phyloP scores from a whole-genome alignment of 37 sponge, comb jelly and placozoan species.

The Petrosia ficiformis region DNA sequence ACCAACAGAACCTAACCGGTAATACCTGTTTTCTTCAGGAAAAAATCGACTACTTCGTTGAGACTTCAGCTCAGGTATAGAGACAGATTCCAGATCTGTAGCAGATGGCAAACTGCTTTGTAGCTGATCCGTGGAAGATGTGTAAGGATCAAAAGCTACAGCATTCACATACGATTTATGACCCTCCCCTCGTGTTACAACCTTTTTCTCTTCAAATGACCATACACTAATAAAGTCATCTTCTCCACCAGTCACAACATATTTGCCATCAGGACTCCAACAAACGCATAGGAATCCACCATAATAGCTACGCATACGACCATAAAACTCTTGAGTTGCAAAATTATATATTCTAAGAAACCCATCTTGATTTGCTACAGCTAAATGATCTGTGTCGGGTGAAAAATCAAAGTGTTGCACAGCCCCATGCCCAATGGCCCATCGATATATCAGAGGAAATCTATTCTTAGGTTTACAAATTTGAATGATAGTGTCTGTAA shows the following conservation, averaged over 20 bases:
- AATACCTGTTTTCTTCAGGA: slow-evolving; percentile 25
- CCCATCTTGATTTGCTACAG: slow-evolving; percentile 90
- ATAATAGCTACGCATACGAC: slow-evolving; percentile 91
- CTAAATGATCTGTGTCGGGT: slow-evolving; percentile 85
- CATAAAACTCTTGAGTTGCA: slow-evolving; percentile 60
- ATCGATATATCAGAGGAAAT: slow-evolving; percentile 33
- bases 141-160: slow-evolving; percentile 90
- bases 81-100: neutral
- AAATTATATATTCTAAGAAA: slow-evolving; percentile 84
- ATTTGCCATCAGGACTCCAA: slow-evolving; percentile 97
- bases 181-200: slow-evolving; percentile 83
- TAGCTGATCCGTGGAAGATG: neutral
- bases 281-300: slow-evolving; percentile 92
- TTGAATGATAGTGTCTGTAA: slow-evolving; percentile 45
- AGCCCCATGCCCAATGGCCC: slow-evolving; percentile 69
- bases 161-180: slow-evolving; percentile 90
- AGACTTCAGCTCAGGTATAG: slow-evolving; percentile 2
- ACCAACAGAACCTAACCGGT: slow-evolving; percentile 91
- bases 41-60: slow-evolving; percentile 13
- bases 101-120: slow-evolving; percentile 4
- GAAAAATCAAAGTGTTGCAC: slow-evolving; percentile 86
- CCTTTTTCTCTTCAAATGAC: slow-evolving; percentile 71
- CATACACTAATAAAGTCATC: slow-evolving; percentile 94
- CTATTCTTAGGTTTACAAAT: slow-evolving; percentile 37
- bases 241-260: slow-evolving; percentile 91